Evolutionary conservation across 2,113 vertebrate genomes (phyloP), one percentile per base, ranked within the genome.

Genomic region (Labeo catla): DNA sequence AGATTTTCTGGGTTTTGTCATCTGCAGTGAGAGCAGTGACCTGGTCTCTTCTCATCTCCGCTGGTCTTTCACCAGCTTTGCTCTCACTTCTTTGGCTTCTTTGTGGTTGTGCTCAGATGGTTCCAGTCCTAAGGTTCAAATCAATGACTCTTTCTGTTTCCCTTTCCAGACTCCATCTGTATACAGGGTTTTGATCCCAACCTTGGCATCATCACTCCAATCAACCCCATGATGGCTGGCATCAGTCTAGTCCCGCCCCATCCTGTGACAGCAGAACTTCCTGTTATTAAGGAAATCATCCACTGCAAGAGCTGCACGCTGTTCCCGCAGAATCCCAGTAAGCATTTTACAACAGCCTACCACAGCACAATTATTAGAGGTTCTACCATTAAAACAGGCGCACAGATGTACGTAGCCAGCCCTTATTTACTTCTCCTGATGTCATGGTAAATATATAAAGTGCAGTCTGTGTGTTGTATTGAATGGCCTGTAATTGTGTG

Each of bases 261-360:
- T 0, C 95, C 97, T 0, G 91, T 93, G 0, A 94, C 96, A 13
- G 91, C 96, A 6, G 97, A 97, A 90, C 93, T 97, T 87, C 95
- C 97, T 9, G 90, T 97, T 54, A 93, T 98, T 88, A 98, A 98
- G 92, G 98, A 99, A 95, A 98, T 99, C 23, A 98, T 99, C 91
- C 98, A 99, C 91, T 97, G 96, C 94, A 96, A 97, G 92, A 98
- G 96, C 91, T 99, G 97, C 92, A 99, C 97, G 0, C 96, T 99
- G 78, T 99, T 99, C 83, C 98, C 98, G 85, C 98, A 97, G 92
- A 99, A 99, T 93, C 97, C 98, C 90, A 99, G 98, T 99, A 95
- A 98, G 97, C 1, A n/a, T 36, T 68, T 84, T 43, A 52, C 16
- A 78, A 34, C 13, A 68, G 7, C 39, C 8, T 72, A 34, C 45